These are phyloP conservation scores for Gymnarchus niloticus DNA, from an alignment of 2,113 vertebrate species.

Conservation along the genomic window DNA sequence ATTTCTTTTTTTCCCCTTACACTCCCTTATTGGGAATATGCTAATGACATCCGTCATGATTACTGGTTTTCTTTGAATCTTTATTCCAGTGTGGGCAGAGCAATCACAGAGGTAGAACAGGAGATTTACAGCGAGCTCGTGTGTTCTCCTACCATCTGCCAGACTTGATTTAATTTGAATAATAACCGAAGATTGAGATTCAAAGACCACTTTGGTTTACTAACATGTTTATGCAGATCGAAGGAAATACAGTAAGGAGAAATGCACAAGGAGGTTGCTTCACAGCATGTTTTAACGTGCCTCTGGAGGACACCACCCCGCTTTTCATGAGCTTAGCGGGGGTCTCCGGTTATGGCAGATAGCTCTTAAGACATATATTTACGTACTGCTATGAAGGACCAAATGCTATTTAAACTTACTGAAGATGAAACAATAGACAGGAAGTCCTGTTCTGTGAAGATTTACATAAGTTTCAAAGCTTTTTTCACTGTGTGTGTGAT, in stretches of 20 bases:
- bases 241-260: slow-evolving; percentile 44
- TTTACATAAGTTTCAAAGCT: neutral
- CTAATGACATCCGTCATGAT: slow-evolving; percentile 87
- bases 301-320: slow-evolving; percentile 27
- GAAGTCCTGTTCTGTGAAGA: slow-evolving; percentile 17
- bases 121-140: slow-evolving; percentile 80
- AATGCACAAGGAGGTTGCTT: slow-evolving; percentile 28
- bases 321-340: slow-evolving; percentile 28
- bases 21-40: slow-evolving; percentile 89
- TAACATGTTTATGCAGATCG: slow-evolving; percentile 40
- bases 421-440: slow-evolving; percentile 26
- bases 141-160: slow-evolving; percentile 78
- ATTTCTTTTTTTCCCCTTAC: slow-evolving; percentile 56
- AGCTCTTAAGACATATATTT: slow-evolving; percentile 24
- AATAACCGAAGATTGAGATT: slow-evolving; percentile 71
- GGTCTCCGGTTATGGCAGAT: slow-evolving; percentile 28
- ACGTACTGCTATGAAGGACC: neutral
- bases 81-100: slow-evolving; percentile 84
- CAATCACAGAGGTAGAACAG: slow-evolving; percentile 82
- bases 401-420: slow-evolving; percentile 8
- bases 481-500: neutral
- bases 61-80: slow-evolving; percentile 91
- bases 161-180: slow-evolving; percentile 77
- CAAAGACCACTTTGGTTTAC: slow-evolving; percentile 52
- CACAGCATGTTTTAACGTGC: slow-evolving; percentile 40